Evolutionary conservation across 2,797 vertebrate species (phyloP).

Genomic region (Poecile montanus): DNA sequence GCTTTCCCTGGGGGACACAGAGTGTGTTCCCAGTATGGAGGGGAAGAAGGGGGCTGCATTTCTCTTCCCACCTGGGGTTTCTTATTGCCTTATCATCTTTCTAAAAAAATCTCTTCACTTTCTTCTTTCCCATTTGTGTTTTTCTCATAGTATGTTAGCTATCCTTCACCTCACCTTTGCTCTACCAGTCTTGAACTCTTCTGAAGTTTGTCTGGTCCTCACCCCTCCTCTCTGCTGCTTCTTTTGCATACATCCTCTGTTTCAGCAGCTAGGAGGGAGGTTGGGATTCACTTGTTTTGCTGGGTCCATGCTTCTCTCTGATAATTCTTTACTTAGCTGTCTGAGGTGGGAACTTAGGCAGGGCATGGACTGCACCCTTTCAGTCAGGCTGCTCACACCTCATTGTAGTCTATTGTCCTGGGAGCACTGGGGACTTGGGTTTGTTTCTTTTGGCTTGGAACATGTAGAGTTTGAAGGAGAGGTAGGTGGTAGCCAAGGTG

Average conservation of each 20-base stretch:
- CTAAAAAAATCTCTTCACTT: background rate
- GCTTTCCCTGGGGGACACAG: background rate
- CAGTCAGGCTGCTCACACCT: background rate
- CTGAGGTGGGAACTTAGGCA: background rate
- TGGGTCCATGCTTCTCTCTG: background rate
- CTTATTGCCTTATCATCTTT: background rate
- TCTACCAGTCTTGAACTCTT: background rate
- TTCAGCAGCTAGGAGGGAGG: background rate
- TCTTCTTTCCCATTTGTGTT: background rate
- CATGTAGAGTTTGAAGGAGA: background rate
- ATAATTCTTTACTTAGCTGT: background rate
- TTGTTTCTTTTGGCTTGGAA: background rate
- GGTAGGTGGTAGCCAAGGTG: background rate
- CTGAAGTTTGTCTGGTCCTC: background rate
- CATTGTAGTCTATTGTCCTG: background rate
- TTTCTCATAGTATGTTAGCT: background rate
- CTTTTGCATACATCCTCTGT: background rate
- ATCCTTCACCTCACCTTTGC: background rate
- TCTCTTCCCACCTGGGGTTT: background rate
- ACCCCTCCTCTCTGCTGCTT: background rate
- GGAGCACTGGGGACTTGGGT: background rate
- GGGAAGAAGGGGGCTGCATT: background rate
- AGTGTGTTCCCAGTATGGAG: fast-evolving
- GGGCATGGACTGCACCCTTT: background rate
- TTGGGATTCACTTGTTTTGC: background rate